Evolutionary conservation across 2,113 vertebrate species (phyloP).

Genomic region (Calyptommatus sinebrachiatus): DNA sequence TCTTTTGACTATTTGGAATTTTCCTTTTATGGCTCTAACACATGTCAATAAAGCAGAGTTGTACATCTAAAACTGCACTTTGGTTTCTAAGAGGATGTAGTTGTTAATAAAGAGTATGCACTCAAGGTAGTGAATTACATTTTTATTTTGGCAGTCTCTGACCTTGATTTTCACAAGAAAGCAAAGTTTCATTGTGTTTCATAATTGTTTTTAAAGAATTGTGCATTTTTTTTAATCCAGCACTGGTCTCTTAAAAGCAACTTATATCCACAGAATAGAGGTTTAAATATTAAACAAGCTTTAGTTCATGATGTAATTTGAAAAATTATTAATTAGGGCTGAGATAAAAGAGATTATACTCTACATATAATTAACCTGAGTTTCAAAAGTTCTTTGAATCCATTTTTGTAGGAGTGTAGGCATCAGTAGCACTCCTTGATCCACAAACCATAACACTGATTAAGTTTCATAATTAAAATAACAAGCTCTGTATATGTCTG

Average conservation of each 20-base stretch:
- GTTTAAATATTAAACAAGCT: neutral
- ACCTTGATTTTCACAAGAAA: neutral
- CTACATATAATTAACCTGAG: constrained; percentile 6
- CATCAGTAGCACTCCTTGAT: neutral
- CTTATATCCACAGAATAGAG: neutral
- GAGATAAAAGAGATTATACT: constrained; percentile 21
- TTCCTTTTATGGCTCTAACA: no score
- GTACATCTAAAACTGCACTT: neutral
- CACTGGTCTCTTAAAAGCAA: constrained; percentile 8
- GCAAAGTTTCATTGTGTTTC: fast-evolving
- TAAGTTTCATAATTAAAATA: constrained; percentile 10
- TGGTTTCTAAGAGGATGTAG: neutral
- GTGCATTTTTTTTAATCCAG: neutral
- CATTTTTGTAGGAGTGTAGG: constrained; percentile 15
- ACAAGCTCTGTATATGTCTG: neutral
- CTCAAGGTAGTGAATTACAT: neutral
- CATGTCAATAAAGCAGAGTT: no score
- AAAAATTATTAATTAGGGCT: constrained; percentile 35
- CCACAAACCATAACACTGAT: constrained; percentile 6
- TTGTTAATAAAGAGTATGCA: neutral
- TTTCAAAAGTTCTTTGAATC: constrained; percentile 18
- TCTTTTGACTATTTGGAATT: no score
- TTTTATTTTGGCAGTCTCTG: constrained; percentile 15
- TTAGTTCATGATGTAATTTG: constrained; percentile 25
- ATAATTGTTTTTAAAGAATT: constrained; percentile 23